These are phyloP conservation scores for Acrobasis consociella DNA, from an alignment of 2,888 invertebrate genomes.

Conservation along the genomic window DNA sequence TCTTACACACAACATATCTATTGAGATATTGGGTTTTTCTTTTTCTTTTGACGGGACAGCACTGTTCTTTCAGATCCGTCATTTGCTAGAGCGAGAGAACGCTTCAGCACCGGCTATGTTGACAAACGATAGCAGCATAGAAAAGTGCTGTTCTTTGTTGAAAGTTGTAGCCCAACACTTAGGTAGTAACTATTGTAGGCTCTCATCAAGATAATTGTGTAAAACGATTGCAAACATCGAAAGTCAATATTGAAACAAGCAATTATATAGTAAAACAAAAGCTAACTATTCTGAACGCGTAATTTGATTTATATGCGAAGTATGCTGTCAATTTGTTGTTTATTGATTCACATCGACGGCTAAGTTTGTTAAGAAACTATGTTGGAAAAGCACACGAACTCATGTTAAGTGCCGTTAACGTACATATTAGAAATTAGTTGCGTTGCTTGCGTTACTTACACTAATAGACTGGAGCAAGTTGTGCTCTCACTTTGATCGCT, in stretches of 20 bases:
- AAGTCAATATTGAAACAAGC: conserved; percentile 5
- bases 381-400: conserved; percentile 63
- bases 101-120: too few relatives aligned
- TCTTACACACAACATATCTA: not conserved
- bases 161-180: too few relatives aligned
- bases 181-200: too few relatives aligned
- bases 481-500: conserved; percentile 63
- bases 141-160: too few relatives aligned
- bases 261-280: conserved; percentile 7
- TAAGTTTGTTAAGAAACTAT: conserved; percentile 67
- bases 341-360: conserved; percentile 53
- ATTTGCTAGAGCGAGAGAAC: too few relatives aligned
- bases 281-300: conserved; percentile 18
- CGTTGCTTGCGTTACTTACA: conserved; percentile 68
- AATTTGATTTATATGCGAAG: conserved; percentile 21
- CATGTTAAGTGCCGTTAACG: conserved; percentile 71
- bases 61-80: too few relatives aligned
- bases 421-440: conserved; percentile 76
- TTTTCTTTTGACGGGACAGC: too few relatives aligned
- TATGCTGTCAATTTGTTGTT: conserved; percentile 14
- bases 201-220: not conserved
- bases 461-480: conserved; percentile 68
- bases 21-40: too few relatives aligned
- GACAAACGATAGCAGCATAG: too few relatives aligned
- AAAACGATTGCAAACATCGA: conserved; percentile 1